Conservation (phyloP, 2,113 vertebrate genomes). For the Cygnus atratus region DNA sequence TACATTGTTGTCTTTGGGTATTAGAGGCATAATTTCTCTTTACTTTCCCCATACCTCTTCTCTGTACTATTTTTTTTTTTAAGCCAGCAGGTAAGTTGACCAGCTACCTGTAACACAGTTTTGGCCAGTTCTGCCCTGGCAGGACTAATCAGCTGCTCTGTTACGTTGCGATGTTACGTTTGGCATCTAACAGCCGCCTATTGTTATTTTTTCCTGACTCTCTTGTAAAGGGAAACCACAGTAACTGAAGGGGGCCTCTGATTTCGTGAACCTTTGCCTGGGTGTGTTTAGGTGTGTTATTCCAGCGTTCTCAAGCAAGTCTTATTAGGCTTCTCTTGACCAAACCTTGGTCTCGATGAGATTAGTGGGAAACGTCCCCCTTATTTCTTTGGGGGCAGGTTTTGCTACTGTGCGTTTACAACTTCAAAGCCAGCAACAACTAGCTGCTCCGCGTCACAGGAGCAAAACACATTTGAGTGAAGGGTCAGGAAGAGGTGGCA, state of each 20-base stretch:
- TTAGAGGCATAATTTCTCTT: not conserved
- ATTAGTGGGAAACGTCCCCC: not conserved
- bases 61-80: not conserved
- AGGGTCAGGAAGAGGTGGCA: conserved; percentile 12
- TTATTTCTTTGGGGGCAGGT: not conserved
- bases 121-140: not conserved
- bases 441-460: accelerated
- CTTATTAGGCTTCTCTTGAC: not conserved
- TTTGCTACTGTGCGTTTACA: conserved; percentile 1
- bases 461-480: not conserved
- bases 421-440: conserved; percentile 21
- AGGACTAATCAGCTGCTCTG: not conserved
- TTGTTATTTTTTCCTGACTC: not conserved
- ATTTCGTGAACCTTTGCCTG: not conserved
- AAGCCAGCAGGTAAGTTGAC: not conserved
- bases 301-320: not conserved
- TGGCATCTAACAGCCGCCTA: not conserved
- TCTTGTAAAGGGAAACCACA: not conserved
- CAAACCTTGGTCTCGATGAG: not conserved
- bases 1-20: not conserved
- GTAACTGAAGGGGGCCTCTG: not conserved
- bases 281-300: not conserved
- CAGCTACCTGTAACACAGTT: not conserved
- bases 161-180: not conserved
- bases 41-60: not conserved